Evolutionary conservation across 2,888 invertebrate species (phyloP), one percentile per base, ranked within the genome.

Genomic region (Blera fallax): DNA sequence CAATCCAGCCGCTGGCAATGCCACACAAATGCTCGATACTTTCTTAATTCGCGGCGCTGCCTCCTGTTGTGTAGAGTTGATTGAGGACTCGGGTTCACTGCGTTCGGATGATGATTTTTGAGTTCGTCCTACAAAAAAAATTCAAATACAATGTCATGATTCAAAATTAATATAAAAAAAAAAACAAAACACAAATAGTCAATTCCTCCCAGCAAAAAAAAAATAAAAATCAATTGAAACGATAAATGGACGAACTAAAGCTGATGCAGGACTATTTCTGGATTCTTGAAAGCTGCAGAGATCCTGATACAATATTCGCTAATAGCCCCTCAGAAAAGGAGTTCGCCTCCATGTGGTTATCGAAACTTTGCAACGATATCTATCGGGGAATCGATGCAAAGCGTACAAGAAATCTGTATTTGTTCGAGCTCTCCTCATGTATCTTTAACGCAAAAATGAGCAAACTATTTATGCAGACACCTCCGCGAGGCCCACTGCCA

Each of bases 1-100:
- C 87, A 94, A 89, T 27, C 94, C 95, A 18, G 94, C 94, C 11
- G 94, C 94, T 85, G 94, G 94, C 90, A 95, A 93, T 90, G 94
- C 94, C 64, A 95, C 91, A 24, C 94, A 94, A 87, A 95, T 94
- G 89, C 94, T 93, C 84, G 93, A 94, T 88, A 94, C 92, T 91
- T 92, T 94, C 93, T 93, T 94, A 89, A 92, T 93, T 92, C 90
- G 93, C 91, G 87, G 76, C 64, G 58, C 34, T 16, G 58, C 78
- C 34, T 79, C 79, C 58, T 87, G 85, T 21, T 74, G 80, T 32
- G 65, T 70, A 32, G 58, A 18, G n/a, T 73, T 81, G 45, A 32
- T 73, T 43, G 80, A 48, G n/a, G 65, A 27, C 43, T 83, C 73
- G 52, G 14, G 70, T 64, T 81, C 72, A 85, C 77, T 81, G 69